Conservation (phyloP, 2,113 vertebrate species). For the Paramisgurnus dabryanus region DNA sequence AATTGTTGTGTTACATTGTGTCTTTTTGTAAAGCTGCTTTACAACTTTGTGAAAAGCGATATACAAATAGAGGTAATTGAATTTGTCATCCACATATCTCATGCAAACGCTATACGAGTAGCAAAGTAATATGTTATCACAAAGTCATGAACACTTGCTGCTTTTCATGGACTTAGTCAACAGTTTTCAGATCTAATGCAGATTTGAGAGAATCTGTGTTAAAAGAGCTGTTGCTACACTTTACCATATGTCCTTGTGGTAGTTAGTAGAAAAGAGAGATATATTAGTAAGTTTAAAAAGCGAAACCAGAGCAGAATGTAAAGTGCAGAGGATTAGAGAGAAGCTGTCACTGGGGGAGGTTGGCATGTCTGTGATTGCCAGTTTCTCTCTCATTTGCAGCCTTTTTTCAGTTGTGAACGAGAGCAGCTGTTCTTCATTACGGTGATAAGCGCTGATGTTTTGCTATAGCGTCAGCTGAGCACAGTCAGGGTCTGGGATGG, state of each 20-base stretch:
- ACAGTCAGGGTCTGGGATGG: slow-evolving; percentile 25
- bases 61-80: no score
- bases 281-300: neutral
- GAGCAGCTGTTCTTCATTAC: slow-evolving; percentile 52
- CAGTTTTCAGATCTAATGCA: no score
- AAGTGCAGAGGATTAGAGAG: neutral
- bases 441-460: slow-evolving; percentile 35
- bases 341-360: no score
- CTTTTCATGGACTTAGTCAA: no score
- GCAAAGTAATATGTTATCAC: no score
- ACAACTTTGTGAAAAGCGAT: no score
- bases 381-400: neutral
- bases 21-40: no score
- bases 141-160: no score
- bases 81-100: no score
- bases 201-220: no score
- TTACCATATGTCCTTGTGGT: neutral
- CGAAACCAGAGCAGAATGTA: neutral
- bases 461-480: slow-evolving; percentile 44
- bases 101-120: no score
- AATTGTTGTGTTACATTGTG: no score
- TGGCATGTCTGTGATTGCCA: neutral
- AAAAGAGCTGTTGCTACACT: neutral
- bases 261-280: neutral
- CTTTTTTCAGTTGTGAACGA: slow-evolving; percentile 11